Percentiles rank a stretch among this genome's conserved stretches.
Evolutionary conservation across 2,797 vertebrate species (phyloP).

Genomic region (Pseudochirops cupreus): DNA sequence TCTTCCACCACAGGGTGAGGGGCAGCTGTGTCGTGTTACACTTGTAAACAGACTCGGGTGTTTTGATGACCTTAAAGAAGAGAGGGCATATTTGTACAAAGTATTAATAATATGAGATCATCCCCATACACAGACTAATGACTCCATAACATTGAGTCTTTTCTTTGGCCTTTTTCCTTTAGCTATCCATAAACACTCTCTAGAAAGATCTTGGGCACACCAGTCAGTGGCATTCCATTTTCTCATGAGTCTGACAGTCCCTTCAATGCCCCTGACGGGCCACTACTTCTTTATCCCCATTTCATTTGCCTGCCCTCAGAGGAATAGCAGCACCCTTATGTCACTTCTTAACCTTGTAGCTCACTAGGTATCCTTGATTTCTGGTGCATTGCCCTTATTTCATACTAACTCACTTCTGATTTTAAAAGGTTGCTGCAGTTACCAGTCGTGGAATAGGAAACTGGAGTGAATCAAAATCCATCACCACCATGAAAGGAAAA

Average conservation of each 20-base stretch:
- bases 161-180: background rate
- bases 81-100: conserved; percentile 23
- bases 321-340: background rate
- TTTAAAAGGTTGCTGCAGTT: conserved; percentile 94
- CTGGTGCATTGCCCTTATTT: conserved; percentile 20
- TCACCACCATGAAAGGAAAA: conserved; percentile 92
- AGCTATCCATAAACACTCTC: background rate
- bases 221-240: background rate
- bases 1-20: conserved; percentile 5
- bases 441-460: conserved; percentile 96
- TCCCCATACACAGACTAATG: background rate
- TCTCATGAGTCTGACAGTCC: background rate
- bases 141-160: background rate
- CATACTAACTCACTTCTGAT: conserved; percentile 74
- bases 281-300: background rate
- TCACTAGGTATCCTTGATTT: conserved; percentile 6
- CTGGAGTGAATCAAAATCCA: conserved; percentile 94
- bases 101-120: conserved; percentile 6
- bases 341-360: background rate
- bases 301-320: background rate
- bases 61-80: conserved; percentile 24
- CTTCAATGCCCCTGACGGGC: background rate
- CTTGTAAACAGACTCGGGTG: background rate
- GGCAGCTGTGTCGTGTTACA: background rate
- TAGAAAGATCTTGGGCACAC: background rate